phyloP scores from a whole-genome alignment of 2,797 vertebrate species.

The Eospalax fontanierii region DNA sequence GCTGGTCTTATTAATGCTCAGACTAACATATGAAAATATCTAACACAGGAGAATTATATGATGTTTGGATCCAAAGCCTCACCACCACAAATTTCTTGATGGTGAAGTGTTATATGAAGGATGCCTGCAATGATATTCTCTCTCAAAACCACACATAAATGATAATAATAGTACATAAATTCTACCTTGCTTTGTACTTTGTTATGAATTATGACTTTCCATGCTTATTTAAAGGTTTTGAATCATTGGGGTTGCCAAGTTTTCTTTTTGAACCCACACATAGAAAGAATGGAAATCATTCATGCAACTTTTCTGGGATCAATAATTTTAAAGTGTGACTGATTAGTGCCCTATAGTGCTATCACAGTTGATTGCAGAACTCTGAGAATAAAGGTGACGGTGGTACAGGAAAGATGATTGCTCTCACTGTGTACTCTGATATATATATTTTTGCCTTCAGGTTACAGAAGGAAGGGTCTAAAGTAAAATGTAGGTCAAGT shows the following conservation, averaged over 20 bases:
- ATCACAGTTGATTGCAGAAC: constrained; percentile 74
- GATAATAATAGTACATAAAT: constrained; percentile 42
- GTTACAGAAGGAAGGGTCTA: constrained; percentile 75
- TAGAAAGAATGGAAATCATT: constrained; percentile 80
- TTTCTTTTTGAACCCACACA: constrained; percentile 72
- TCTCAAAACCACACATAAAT: constrained; percentile 37
- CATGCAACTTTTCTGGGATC: constrained; percentile 72
- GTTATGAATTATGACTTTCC: constrained; percentile 66
- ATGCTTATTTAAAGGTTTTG: constrained; percentile 71
- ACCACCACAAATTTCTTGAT: neutral
- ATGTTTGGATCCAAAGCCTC: neutral
- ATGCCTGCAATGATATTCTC: neutral
- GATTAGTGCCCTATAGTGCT: constrained; percentile 78
- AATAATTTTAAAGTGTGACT: constrained; percentile 77
- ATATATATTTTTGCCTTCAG: constrained; percentile 75
- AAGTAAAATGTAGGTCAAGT: constrained; percentile 80
- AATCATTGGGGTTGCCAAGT: constrained; percentile 72
- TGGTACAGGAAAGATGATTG: constrained; percentile 68
- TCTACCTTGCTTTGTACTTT: neutral
- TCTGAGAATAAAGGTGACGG: constrained; percentile 70
- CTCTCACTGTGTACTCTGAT: constrained; percentile 75
- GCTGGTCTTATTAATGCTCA: neutral
- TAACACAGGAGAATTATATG: neutral
- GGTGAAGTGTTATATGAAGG: neutral
- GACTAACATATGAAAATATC: neutral